Evolutionary conservation across 2,113 vertebrate species (phyloP), one percentile per base, ranked within the genome.

Genomic region (Girardinichthys multiradiatus): DNA sequence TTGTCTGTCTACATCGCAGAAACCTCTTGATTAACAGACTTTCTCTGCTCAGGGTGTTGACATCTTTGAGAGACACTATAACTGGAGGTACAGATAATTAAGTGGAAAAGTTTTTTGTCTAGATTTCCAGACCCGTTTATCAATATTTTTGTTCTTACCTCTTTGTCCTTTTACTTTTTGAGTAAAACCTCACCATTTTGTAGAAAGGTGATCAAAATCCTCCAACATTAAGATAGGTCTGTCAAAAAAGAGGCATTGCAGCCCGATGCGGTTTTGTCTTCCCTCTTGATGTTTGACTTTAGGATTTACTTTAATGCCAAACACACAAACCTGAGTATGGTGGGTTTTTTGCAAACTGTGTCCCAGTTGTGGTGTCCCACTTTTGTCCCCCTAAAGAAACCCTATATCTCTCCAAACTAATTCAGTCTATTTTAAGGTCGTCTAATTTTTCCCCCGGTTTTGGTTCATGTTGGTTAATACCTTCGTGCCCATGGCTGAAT

Each of bases 341-440:
- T 75, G 42, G 73, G 77, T 84, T 81, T 10, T 24, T 51, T n/a
- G 24, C 19, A 74, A 74, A 79, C 35, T 70, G 29, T 21, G 80
- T 89, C 89, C 82, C 87, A 68, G 72, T 80, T 28, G 72, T 21
- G 5, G 35, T 82, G 87, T 71, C 84, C 89, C 78, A 85, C 81
- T 87, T 89, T 81, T 39, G 30, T 33, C 14, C 5, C n/a, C 28
- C 8, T 7, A 39, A 33, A 42, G 60, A 74, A 84, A 66, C 17
- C 29, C 37, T 35, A 9, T 42, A 30, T 60, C 28, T 30, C 10
- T 28, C n/a, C n/a, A 64, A 3, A 26, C 17, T 5, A 0, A 8
- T 14, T 15, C n/a, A 1, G 8, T 81, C 67, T 74, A 58, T 83
- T 82, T 74, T 21, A 48, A 66, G 24, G 48, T n/a, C 48, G 64